Evolutionary conservation across 2,113 vertebrate species (phyloP).

Genomic region (Gavialis gangeticus): DNA sequence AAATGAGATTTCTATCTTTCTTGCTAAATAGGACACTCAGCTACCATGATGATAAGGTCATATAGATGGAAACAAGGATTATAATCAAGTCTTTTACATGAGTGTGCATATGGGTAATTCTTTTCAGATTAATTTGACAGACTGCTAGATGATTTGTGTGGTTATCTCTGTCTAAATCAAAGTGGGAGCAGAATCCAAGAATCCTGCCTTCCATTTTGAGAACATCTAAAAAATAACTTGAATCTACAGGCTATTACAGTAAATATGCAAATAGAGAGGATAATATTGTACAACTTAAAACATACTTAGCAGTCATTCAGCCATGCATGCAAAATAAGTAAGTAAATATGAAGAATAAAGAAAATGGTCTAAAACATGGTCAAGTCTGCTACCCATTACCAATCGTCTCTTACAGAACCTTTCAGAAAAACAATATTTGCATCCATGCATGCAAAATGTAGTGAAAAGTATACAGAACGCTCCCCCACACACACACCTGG

Average conservation of each 20-base stretch:
- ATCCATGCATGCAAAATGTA: background rate
- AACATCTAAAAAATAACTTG: background rate
- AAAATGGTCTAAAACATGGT: background rate
- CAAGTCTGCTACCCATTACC: background rate
- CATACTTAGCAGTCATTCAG: background rate
- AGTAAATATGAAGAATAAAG: background rate
- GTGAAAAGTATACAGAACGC: background rate
- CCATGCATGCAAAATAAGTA: conserved; percentile 8
- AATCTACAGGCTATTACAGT: background rate
- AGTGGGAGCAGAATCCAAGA: background rate
- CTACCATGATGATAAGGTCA: background rate
- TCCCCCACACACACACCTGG: background rate
- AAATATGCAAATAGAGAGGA: background rate
- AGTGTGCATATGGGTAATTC: background rate
- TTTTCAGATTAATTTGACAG: background rate
- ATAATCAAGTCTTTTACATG: background rate
- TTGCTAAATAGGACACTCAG: background rate
- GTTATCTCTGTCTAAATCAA: background rate
- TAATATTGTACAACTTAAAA: background rate
- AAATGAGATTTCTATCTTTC: background rate
- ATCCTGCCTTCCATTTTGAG: background rate
- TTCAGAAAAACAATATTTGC: background rate
- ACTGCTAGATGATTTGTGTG: background rate
- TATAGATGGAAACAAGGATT: background rate
- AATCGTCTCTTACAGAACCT: background rate